Evolutionary conservation across 2,113 vertebrate species (phyloP).

Genomic region (Promerops cafer): DNA sequence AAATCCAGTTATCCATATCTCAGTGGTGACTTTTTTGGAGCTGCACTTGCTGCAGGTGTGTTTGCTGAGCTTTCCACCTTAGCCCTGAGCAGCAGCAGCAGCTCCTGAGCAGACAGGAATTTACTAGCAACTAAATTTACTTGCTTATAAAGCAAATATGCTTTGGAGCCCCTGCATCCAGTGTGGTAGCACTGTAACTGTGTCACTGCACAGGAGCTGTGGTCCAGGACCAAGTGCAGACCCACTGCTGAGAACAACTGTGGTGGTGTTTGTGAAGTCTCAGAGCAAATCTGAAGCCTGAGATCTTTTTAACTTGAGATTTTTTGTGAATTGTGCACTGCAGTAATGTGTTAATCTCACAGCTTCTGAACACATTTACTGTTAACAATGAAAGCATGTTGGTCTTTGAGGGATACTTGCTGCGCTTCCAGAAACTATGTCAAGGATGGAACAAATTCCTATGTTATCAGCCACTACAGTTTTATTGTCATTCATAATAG

Average conservation of each 20-base stretch:
- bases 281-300: not conserved
- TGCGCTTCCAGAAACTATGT: not conserved
- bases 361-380: not conserved
- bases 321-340: not conserved
- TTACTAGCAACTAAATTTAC: not conserved
- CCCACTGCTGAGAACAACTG: accelerated
- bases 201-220: not conserved
- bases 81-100: not conserved
- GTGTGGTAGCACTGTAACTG: accelerated
- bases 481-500: not conserved
- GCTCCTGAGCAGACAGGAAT: not conserved
- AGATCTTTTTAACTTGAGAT: not conserved
- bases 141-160: not conserved
- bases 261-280: not conserved
- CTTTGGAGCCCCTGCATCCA: not conserved
- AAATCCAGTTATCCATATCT: not conserved
- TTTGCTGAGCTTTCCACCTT: not conserved
- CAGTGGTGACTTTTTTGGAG: not conserved
- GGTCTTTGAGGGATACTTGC: not conserved
- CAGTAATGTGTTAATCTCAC: not conserved
- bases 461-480: not conserved
- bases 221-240: accelerated
- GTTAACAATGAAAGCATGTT: not conserved
- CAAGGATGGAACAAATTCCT: not conserved
- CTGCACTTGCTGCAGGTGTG: not conserved